phyloP scores from a whole-genome alignment of 2,888 invertebrate species.

The Coremacera marginata region DNA sequence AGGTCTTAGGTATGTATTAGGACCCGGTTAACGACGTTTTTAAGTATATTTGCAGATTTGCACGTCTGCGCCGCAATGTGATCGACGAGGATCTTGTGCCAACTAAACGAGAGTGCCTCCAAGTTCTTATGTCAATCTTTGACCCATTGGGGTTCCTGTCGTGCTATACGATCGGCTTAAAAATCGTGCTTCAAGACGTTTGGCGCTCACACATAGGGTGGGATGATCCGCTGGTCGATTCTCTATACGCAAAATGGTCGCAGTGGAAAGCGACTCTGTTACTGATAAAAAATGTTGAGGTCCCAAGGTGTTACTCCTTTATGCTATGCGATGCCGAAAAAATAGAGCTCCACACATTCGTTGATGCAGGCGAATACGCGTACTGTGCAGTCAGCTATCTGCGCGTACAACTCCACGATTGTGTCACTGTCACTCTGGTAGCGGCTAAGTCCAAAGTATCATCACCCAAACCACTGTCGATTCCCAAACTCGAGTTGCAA shows the following conservation, averaged over 20 bases:
- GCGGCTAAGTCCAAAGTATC: constrained; percentile 41
- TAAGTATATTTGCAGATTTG: background rate
- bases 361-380: constrained; percentile 38
- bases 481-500: constrained; percentile 43
- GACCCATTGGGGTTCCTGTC: background rate
- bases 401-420: constrained; percentile 12
- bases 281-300: too few species aligned
- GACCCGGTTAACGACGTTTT: constrained; percentile 32
- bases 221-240: background rate
- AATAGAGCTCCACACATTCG: constrained; percentile 39
- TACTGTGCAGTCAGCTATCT: constrained; percentile 41
- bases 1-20: constrained; percentile 29
- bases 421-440: constrained; percentile 28
- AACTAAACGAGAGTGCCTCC: too few species aligned
- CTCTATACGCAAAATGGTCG: background rate
- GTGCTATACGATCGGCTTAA: background rate
- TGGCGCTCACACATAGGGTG: background rate
- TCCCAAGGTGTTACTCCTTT: constrained; percentile 16
- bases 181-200: background rate
- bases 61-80: background rate
- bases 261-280: background rate
- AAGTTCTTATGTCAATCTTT: too few species aligned
- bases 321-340: constrained; percentile 28
- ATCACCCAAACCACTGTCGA: constrained; percentile 39
- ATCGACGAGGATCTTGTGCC: too few species aligned